Evolutionary conservation across 2,113 vertebrate species (phyloP), one percentile per base, ranked within the genome.

Genomic region (Aphyosemion australe): DNA sequence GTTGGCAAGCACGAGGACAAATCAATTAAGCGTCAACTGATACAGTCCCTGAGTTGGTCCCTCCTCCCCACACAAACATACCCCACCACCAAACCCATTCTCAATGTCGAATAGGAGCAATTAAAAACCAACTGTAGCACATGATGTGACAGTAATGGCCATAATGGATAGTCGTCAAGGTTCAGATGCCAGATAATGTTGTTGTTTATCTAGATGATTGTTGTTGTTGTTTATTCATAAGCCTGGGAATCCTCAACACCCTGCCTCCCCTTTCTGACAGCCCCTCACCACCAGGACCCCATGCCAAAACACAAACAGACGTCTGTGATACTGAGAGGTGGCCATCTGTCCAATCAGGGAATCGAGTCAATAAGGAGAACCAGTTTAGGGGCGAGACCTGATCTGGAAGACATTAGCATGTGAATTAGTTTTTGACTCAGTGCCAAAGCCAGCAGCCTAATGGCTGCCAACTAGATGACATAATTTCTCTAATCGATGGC

Each of bases 281-380:
- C 72, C 61, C 72, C 26, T 41, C n/a, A 12, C 59, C 52, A 75
- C 62, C 61, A 2, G 0, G 63, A 80, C 65, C 78, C 68, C 6
- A 0, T 18, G 74, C 79, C 69, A 77, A 80, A 86, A 90, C 78
- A 82, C 77, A 86, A 90, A 78, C 87, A 88, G 82, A 80, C 84
- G 78, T 81, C 61, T 87, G 83, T 83, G 85, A 88, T 87, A 86
- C 72, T 84, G 87, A 88, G 82, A 84, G 79, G 79, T 89, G 89
- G 88, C 91, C 91, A 91, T 92, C 90, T 93, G 90, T 89, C 89
- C 88, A 91, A 90, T 90, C 90, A 90, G 83, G 72, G 73, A 88
- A 85, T 85, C 80, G 72, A 90, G 84, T 89, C 88, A 90, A 88
- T 90, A 84, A 88, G 85, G 90, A 76, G 79, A 88, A 86, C 81